A percentile compares a stretch with the other conserved stretches of the same genome.
phyloP scores from a whole-genome alignment of 2,888 invertebrate genomes.

The Timema podura region DNA sequence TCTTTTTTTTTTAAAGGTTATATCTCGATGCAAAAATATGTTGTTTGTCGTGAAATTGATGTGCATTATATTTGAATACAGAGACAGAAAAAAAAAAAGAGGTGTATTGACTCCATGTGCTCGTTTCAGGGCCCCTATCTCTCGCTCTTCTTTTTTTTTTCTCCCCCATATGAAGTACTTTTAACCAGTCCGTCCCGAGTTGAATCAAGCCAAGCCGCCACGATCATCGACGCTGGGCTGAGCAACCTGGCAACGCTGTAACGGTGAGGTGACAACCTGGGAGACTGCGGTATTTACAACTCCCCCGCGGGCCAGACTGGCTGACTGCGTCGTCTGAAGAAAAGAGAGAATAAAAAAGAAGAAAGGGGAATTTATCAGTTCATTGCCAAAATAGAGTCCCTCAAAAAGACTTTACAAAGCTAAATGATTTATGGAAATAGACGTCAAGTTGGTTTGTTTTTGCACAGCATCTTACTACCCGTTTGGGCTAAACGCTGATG shows the following conservation, averaged over 20 bases:
- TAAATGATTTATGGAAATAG: too few relatives aligned
- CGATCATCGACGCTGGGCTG: constrained; percentile 22
- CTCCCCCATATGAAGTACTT: constrained; percentile 25
- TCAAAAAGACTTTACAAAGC: too few relatives aligned
- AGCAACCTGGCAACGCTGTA: constrained; percentile 26
- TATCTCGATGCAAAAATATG: too few relatives aligned
- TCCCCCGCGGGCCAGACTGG: constrained; percentile 25
- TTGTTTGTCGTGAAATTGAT: too few relatives aligned
- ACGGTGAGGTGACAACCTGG: constrained; percentile 28
- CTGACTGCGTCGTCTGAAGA: constrained; percentile 12
- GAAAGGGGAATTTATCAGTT: constrained; percentile 15
- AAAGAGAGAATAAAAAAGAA: too few relatives aligned
- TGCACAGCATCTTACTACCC: neutral
- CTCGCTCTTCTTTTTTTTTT: constrained; percentile 10
- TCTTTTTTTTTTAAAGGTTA: too few relatives aligned
- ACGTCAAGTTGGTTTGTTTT: too few relatives aligned
- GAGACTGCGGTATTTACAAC: constrained; percentile 31
- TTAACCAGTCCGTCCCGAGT: constrained; percentile 24
- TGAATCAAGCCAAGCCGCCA: constrained; percentile 24
- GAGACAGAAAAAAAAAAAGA: too few relatives aligned
- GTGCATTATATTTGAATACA: too few relatives aligned
- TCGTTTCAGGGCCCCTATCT: neutral
- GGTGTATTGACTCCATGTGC: too few relatives aligned
- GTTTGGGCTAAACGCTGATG: too few relatives aligned
- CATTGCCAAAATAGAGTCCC: neutral